Evolutionary conservation across 1,140 invertebrate species (phyloP), one percentile per base, ranked within the genome.

Genomic region (Delia radicum): DNA sequence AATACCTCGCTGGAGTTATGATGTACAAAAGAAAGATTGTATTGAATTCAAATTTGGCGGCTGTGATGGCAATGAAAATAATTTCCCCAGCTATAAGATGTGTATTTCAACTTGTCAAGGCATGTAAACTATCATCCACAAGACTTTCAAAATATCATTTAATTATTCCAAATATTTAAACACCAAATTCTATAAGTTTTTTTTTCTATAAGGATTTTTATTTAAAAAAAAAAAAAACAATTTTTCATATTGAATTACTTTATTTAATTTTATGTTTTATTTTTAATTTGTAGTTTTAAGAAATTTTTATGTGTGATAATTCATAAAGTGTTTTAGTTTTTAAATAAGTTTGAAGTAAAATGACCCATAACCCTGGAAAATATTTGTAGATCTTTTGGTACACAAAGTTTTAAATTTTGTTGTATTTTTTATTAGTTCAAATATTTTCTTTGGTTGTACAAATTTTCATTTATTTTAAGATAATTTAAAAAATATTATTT

Each of bases 31-130:
- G 55, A 87, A 88, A 42, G 84, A 87, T 74, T 93, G 92, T 78
- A 81, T 87, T 37, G 83, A 89, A 79, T 93, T 93, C 82, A 88
- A 90, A 74, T 93, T 90, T 77, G 90, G 91, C 5, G 91, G 91
- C 71, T 93, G 92, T 79, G 88, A 89, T 73, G 91, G 91, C 73
- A 93, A 93, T 81, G 87, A 86, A 31, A 93, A 93, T 81, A 92
- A 92, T 77, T 92, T 93, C 81, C 78, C 87, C 61, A 87, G 87
- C 62, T 82, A 87, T 76, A 88, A 89, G 78, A 85, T 87, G 61
- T 91, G 90, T 80, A 85, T 89, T 83, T 82, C 83, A 33, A 85
- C 82, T 73, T 90, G 89, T 74, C 83, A 86, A 78, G 88, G 89
- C 78, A 84, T 86, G 81, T 86, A 79, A 74, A 28, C 1, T 37